Evolutionary conservation across 2,797 vertebrate species (phyloP).

Genomic region (Pangasius larnaudii): DNA sequence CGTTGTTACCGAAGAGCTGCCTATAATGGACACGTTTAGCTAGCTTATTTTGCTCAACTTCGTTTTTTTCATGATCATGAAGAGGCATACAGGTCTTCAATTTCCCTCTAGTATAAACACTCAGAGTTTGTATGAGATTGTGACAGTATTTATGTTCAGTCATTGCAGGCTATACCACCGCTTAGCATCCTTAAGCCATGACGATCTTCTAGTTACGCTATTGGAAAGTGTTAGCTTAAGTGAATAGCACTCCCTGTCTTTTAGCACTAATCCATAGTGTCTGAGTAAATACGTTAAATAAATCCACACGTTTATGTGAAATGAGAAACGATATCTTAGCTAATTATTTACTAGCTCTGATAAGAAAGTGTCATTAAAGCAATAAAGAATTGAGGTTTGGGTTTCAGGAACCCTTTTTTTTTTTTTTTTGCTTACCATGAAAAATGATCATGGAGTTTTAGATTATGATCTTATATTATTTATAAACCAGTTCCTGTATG

Average conservation of each 20-base stretch:
- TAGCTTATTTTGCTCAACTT: not conserved
- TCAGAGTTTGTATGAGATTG: not conserved
- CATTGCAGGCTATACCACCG: not conserved
- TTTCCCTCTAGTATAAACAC: not conserved
- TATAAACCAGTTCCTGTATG: not conserved
- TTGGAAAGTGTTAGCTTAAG: not conserved
- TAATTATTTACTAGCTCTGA: not conserved
- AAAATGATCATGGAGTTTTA: too few species aligned
- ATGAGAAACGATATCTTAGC: not conserved
- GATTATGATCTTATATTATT: too few species aligned
- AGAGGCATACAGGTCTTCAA: not conserved
- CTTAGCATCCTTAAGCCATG: not conserved
- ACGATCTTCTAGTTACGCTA: not conserved
- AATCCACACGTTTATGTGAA: constrained; percentile 33
- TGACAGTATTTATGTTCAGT: not conserved
- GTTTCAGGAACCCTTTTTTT: not conserved
- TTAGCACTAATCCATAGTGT: not conserved
- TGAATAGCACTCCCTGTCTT: too few species aligned
- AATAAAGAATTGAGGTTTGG: not conserved
- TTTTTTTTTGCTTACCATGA: too few species aligned
- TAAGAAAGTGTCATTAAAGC: not conserved
- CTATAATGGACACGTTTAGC: not conserved
- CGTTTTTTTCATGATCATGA: not conserved
- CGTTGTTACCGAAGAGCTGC: not conserved
- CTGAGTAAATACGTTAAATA: not conserved